Evolutionary conservation across 2,797 vertebrate species (phyloP), one percentile per base, ranked within the genome.

Genomic region (Hemitrygon akajei): DNA sequence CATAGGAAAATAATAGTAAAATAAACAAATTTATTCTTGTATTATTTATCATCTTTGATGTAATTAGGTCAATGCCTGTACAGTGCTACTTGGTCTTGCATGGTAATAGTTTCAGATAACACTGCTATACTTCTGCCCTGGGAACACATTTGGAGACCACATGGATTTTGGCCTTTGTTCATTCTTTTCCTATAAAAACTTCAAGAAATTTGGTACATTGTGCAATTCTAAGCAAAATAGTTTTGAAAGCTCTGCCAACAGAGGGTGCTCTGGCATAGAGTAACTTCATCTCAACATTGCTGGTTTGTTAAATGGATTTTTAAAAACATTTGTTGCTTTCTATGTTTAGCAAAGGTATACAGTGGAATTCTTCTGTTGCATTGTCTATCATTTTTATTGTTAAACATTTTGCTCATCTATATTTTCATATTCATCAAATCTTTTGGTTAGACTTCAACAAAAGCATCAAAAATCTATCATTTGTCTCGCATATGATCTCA

Each of bases 201-300:
- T 93, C 27, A 22, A 76, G 40, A 89, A 66, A 73, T 56, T 56
- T 73, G n/a, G 18, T 58, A 27, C 7, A 27, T 40, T 27, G 2
- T 69, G 7, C 20, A 22, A 73, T 40, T 12, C 25, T n/a, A 30
- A 76, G 6, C 5, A 30, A 10, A 93, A 56, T 20, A 27, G 30
- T 75, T 1, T 2, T 93, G 25, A 40, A 93, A 93, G 18, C 18
- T 69, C 91, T 12, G n/a, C 91, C 91, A 93, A 93, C 71, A 93
- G 91, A 93, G 91, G 91, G 91, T 93, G 91, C 91, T 76, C 75
- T 30, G 91, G 47, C 34, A 73, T 18, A 56, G 71, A 93, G 22
- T 58, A 93, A 58, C 75, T 18, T 2, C 27, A 93, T 25, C 69
- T n/a, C 14, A 58, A 93, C 56, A 76, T 73, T 73, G 89, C 22